Evolutionary conservation across 1,140 invertebrate genomes (phyloP).

Genomic region (Cydia strobilella): DNA sequence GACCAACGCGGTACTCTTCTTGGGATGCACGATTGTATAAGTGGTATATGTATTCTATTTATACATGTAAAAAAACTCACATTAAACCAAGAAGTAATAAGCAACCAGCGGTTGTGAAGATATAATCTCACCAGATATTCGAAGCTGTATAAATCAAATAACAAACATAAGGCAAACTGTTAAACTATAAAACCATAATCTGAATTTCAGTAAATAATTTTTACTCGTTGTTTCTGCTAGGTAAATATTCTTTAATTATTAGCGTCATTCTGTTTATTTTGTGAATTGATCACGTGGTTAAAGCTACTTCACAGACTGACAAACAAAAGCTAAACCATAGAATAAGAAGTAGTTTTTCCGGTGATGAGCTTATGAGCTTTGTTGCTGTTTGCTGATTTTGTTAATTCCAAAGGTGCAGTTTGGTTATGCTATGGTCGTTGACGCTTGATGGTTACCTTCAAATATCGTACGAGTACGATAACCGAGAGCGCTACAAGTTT

Average conservation of each 20-base stretch:
- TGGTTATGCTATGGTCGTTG: not conserved
- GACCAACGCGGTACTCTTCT: no score
- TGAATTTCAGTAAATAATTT: conserved; percentile 41
- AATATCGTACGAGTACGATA: not conserved
- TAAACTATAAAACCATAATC: conserved; percentile 40
- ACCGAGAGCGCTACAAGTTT: not conserved
- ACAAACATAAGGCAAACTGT: conserved; percentile 39
- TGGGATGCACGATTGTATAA: no score
- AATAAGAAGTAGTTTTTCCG: not conserved
- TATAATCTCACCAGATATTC: conserved; percentile 43
- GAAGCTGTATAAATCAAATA: conserved; percentile 36
- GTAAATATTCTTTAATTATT: not conserved
- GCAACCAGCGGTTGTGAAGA: conserved; percentile 41
- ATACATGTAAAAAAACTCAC: no score
- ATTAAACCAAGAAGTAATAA: no score
- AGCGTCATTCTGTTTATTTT: not conserved
- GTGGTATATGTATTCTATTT: no score
- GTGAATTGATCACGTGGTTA: not conserved
- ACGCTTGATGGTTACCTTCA: not conserved
- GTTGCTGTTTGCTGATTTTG: no score
- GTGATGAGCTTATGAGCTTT: not conserved
- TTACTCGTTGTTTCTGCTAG: conserved; percentile 33
- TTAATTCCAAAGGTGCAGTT: not conserved
- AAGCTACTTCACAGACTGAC: not conserved
- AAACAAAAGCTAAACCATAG: not conserved